These are phyloP conservation scores for Paraescarpia echinospica DNA, from an alignment of 1,140 invertebrate species.

Conservation along the genomic window DNA sequence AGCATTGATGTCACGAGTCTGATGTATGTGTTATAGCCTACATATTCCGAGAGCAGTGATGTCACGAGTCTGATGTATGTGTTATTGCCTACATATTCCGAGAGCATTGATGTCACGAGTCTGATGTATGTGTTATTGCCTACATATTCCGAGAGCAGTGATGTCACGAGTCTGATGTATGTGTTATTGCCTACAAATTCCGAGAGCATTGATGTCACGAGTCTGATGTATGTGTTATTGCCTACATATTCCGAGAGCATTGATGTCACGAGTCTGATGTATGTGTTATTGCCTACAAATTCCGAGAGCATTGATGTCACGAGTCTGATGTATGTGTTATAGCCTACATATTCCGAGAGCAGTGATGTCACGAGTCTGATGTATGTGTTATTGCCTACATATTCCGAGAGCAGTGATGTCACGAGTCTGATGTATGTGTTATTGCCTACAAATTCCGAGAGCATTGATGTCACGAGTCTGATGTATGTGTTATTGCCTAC, in stretches of 20 bases:
- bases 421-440: neutral
- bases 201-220: neutral
- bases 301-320: neutral
- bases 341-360: neutral
- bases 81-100: neutral
- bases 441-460: neutral
- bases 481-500: neutral
- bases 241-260: neutral
- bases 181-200: neutral
- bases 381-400: neutral
- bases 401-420: neutral
- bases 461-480: neutral
- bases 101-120: neutral
- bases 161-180: neutral
- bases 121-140: neutral
- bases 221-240: neutral
- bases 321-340: neutral
- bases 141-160: neutral
- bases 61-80: neutral
- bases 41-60: neutral
- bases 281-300: neutral
- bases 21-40: neutral
- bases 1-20: neutral
- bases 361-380: neutral
- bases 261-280: neutral